Conservation (phyloP, 2,797 vertebrate genomes). For the Nasua narica region DNA sequence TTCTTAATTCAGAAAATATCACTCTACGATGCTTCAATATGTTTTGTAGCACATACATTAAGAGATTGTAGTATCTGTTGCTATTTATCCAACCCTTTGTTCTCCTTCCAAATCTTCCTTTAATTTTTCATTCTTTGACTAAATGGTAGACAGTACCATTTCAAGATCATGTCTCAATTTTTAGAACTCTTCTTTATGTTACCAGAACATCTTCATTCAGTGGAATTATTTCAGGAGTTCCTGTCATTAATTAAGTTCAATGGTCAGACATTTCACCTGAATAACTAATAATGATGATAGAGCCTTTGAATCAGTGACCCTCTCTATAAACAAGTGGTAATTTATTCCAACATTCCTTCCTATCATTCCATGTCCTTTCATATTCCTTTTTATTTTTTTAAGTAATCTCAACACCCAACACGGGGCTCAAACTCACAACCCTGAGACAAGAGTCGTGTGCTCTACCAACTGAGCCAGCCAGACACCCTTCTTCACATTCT, state of each 20-base stretch:
- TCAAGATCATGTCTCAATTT: conserved; percentile 84
- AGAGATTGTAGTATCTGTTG: conserved; percentile 54
- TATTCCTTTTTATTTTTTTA: background rate
- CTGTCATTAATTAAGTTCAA: conserved; percentile 46
- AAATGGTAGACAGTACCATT: conserved; percentile 82
- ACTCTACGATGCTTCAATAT: background rate
- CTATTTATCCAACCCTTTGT: conserved; percentile 74
- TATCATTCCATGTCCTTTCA: conserved; percentile 47
- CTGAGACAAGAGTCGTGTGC: background rate
- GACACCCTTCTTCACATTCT: conserved; percentile 46
- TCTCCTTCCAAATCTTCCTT: conserved; percentile 84
- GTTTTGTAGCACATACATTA: conserved; percentile 2
- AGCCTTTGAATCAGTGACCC: background rate
- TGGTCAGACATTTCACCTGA: conserved; percentile 19
- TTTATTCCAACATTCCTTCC: conserved; percentile 67
- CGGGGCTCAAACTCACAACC: background rate
- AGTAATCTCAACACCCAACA: background rate
- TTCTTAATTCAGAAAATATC: background rate
- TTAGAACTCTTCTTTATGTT: background rate
- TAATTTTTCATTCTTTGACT: conserved; percentile 85
- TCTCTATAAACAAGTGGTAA: background rate
- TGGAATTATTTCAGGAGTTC: conserved; percentile 51
- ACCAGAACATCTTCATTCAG: background rate
- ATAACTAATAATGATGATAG: conserved; percentile 66
- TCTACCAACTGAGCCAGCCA: background rate